Evolutionary conservation across 2,797 vertebrate genomes (phyloP).

Genomic region (Danionella dracula): DNA sequence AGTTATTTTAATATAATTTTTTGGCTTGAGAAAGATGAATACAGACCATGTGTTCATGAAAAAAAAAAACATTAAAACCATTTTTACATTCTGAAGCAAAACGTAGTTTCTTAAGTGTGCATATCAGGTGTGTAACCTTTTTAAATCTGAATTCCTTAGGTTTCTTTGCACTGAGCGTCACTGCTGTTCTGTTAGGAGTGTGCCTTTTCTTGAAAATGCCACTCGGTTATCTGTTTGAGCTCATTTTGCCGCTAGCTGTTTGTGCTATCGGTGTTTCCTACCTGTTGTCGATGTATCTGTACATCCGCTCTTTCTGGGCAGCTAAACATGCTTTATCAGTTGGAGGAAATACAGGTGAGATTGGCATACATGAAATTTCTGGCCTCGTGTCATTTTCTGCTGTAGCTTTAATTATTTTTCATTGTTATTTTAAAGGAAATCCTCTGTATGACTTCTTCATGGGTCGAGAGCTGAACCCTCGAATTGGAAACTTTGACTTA

Average conservation of each 20-base stretch:
- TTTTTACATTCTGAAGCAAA: too few species aligned
- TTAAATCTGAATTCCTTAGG: constrained; percentile 58
- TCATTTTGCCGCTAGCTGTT: constrained; percentile 75
- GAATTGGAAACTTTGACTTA: constrained; percentile 79
- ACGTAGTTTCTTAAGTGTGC: too few species aligned
- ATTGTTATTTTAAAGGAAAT: constrained; percentile 68
- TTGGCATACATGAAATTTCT: background rate
- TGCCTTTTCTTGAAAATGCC: constrained; percentile 64
- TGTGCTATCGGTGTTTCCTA: constrained; percentile 66
- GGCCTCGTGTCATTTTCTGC: background rate
- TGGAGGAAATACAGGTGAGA: constrained; percentile 84
- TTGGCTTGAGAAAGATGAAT: too few species aligned
- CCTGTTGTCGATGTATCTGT: constrained; percentile 77
- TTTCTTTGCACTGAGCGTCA: constrained; percentile 73
- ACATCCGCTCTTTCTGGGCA: constrained; percentile 73
- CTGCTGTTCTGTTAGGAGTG: constrained; percentile 60
- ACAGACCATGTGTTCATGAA: too few species aligned
- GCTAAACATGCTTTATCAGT: constrained; percentile 71
- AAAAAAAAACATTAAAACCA: too few species aligned
- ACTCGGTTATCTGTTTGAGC: constrained; percentile 70
- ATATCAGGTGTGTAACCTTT: background rate
- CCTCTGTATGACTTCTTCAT: constrained; percentile 87
- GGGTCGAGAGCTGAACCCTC: constrained; percentile 85
- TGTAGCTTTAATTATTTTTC: background rate
- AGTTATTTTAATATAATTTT: too few species aligned